Conservation (phyloP, 2,113 vertebrate species). For the Trinectes maculatus region DNA sequence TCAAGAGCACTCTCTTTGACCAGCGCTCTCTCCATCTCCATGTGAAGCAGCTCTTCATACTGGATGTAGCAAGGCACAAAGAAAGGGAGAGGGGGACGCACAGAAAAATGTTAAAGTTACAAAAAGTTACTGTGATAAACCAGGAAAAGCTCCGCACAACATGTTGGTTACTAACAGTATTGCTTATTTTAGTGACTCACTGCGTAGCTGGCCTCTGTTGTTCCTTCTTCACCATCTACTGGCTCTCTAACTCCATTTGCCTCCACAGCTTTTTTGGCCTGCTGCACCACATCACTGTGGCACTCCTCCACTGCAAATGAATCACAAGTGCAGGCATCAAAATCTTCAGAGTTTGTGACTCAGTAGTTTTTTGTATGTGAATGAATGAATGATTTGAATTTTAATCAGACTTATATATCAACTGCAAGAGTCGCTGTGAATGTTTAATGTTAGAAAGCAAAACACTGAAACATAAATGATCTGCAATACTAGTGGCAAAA, state of each 20-base stretch:
- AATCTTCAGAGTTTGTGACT: no score
- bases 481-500: no score
- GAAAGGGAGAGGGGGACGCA: background rate
- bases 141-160: no score
- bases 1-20: conserved; percentile 62
- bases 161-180: no score
- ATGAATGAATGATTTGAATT: no score
- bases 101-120: conserved; percentile 3
- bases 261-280: conserved; percentile 47
- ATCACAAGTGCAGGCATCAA: no score
- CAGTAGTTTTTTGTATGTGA: no score
- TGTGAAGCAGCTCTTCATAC: conserved; percentile 60
- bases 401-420: no score
- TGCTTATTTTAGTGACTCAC: conserved; percentile 34
- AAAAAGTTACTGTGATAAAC: no score
- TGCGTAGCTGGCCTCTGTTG: conserved; percentile 10
- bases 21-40: conserved; percentile 59
- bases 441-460: no score
- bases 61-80: conserved; percentile 10
- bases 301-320: conserved; percentile 44
- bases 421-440: no score
- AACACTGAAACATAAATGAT: no score
- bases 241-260: conserved; percentile 4
- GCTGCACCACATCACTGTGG: conserved; percentile 45
- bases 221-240: background rate